Percentiles rank a stretch among this genome's conserved stretches.
Evolutionary conservation across 2,888 invertebrate species (phyloP).

Genomic region (Volucella bombylans): DNA sequence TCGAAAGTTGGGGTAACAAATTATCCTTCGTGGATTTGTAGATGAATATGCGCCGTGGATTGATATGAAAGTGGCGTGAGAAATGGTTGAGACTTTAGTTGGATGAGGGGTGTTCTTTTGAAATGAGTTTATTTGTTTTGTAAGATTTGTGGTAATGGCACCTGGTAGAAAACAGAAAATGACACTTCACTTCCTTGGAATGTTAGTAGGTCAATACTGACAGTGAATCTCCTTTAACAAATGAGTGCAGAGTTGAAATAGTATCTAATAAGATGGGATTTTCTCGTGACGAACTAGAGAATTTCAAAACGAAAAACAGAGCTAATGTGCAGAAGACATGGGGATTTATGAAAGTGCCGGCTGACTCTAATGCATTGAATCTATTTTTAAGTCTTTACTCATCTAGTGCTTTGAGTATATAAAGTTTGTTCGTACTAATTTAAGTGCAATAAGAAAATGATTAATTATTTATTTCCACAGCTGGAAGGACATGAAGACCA

Average conservation of each 20-base stretch:
- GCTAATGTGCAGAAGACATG: background rate
- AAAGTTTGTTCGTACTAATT: too few relatives aligned
- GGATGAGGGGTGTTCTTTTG: slow-evolving; percentile 8
- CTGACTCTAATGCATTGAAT: slow-evolving; percentile 21
- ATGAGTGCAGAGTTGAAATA: background rate
- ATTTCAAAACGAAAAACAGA: too few relatives aligned
- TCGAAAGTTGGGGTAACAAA: slow-evolving; percentile 66
- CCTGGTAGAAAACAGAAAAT: slow-evolving; percentile 13
- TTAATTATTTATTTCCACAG: too few relatives aligned
- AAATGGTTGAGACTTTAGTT: slow-evolving; percentile 33
- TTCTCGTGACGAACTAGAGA: background rate
- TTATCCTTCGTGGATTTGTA: slow-evolving; percentile 46
- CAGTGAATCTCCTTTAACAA: slow-evolving; percentile 4
- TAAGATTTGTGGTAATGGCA: slow-evolving; percentile 42
- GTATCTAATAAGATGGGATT: background rate
- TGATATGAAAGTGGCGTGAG: slow-evolving; percentile 53
- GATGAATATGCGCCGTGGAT: slow-evolving; percentile 47
- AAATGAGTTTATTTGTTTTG: slow-evolving; percentile 24
- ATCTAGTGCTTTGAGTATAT: too few relatives aligned
- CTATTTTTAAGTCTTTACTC: slow-evolving; percentile 1
- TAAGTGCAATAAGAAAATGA: too few relatives aligned
- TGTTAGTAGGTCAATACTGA: background rate
- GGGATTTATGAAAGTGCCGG: slow-evolving; percentile 28
- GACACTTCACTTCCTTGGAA: background rate
- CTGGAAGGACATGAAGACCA: too few relatives aligned